Percentiles rank a stretch among this genome's conserved stretches.
Conservation (phyloP, 2,113 vertebrate species). For the Camarhynchus parvulus region DNA sequence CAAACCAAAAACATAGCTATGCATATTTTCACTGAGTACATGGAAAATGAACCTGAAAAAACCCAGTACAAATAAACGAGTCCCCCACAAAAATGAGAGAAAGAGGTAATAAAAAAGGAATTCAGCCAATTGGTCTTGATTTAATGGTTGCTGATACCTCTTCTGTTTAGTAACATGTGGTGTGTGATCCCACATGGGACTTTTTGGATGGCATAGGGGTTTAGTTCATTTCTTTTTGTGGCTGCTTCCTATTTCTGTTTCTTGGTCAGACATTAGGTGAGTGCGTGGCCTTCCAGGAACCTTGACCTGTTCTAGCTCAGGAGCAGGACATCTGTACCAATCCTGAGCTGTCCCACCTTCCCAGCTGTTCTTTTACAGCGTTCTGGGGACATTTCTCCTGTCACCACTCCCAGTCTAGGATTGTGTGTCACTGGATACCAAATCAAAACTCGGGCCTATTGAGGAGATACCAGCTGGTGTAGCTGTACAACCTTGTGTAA, state of each 20-base stretch:
- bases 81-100: neutral
- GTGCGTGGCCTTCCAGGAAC: neutral
- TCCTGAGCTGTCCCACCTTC: neutral
- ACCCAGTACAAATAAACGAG: neutral
- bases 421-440: neutral
- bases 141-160: neutral
- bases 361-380: fast-evolving
- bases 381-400: neutral
- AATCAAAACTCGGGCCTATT: fast-evolving
- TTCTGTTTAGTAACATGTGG: neutral
- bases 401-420: neutral
- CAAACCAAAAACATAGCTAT: neutral
- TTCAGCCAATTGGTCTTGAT: neutral
- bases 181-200: neutral
- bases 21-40: neutral
- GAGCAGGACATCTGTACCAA: neutral
- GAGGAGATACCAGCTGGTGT: neutral
- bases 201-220: fast-evolving
- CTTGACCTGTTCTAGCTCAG: neutral
- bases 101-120: neutral
- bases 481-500: neutral
- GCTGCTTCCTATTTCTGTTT: neutral
- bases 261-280: neutral
- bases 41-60: neutral
- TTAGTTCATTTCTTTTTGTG: neutral